Percentiles rank a stretch among this genome's conserved stretches.
Conservation (phyloP, 1,140 invertebrate genomes). For the Macrotrachela quadricornifera region DNA sequence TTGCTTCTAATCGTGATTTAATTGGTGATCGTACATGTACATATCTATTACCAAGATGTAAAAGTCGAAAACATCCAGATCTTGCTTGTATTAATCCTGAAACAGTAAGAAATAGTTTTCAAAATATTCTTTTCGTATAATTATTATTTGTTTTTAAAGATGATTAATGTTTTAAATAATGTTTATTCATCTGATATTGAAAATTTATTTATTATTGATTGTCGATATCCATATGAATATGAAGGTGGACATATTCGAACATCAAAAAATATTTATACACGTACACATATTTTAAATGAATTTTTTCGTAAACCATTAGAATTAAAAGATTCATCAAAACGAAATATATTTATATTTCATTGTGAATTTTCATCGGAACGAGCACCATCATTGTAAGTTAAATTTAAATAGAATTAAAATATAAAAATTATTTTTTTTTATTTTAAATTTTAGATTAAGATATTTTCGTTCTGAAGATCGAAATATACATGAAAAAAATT, state of each 20-base stretch:
- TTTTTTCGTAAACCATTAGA: slow-evolving; percentile 13
- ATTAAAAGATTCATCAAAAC: slow-evolving; percentile 29
- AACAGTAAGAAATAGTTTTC: slow-evolving; percentile 37
- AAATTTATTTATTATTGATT: slow-evolving; percentile 28
- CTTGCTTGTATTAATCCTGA: slow-evolving; percentile 53
- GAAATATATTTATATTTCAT: slow-evolving; percentile 73
- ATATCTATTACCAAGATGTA: slow-evolving; percentile 53
- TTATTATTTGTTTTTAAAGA: too few relatives aligned
- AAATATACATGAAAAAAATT: slow-evolving; percentile 52
- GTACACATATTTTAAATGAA: too few relatives aligned
- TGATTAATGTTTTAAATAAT: too few relatives aligned
- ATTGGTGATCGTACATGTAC: slow-evolving; percentile 17
- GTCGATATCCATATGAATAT: slow-evolving; percentile 82
- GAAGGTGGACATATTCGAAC: slow-evolving; percentile 69
- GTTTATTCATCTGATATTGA: background rate
- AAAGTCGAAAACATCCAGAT: slow-evolving; percentile 51
- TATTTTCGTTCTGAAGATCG: slow-evolving; percentile 64
- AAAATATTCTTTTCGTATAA: too few relatives aligned
- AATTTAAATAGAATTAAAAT: background rate
- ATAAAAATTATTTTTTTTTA: background rate
- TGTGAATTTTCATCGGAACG: slow-evolving; percentile 92
- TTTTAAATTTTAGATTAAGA: slow-evolving; percentile 41
- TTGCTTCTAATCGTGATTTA: background rate
- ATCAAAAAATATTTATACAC: too few relatives aligned
- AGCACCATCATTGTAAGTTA: slow-evolving; percentile 56